phyloP scores from a whole-genome alignment of 2,797 vertebrate species.

The Limnodromus scolopaceus region DNA sequence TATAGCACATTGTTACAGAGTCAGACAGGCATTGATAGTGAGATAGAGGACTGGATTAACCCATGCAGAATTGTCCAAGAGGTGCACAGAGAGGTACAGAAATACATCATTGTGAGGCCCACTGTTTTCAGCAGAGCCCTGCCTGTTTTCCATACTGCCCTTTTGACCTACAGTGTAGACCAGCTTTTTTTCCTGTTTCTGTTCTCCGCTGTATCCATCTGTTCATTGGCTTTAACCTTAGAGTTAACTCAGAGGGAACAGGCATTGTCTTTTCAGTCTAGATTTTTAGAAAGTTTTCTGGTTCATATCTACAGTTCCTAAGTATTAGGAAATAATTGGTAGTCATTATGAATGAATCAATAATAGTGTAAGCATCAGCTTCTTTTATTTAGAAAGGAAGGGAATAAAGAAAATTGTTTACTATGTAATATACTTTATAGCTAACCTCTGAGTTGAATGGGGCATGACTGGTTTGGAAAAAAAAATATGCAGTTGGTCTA shows the following conservation, averaged over 20 bases:
- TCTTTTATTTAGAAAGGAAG: neutral
- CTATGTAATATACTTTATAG: neutral
- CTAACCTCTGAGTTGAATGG: neutral
- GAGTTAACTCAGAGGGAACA: neutral
- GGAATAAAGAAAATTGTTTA: neutral
- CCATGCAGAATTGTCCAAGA: neutral
- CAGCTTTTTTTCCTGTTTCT: neutral
- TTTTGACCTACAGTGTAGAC: neutral
- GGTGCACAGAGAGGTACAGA: neutral
- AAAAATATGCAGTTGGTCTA: neutral
- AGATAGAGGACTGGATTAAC: neutral
- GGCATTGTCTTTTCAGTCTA: neutral
- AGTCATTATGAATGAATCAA: neutral
- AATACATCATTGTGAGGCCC: neutral
- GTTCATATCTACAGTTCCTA: neutral
- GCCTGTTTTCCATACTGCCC: neutral
- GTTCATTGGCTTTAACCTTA: neutral
- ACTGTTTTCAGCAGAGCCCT: neutral
- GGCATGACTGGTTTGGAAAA: neutral
- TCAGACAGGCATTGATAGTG: neutral
- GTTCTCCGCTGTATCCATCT: neutral
- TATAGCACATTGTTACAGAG: accelerated
- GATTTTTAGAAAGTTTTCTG: neutral
- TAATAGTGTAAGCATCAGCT: neutral
- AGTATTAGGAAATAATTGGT: neutral